Base-by-base conservation (phyloP, 1,140 invertebrate species). In the Harpegnathos saltator region DNA sequence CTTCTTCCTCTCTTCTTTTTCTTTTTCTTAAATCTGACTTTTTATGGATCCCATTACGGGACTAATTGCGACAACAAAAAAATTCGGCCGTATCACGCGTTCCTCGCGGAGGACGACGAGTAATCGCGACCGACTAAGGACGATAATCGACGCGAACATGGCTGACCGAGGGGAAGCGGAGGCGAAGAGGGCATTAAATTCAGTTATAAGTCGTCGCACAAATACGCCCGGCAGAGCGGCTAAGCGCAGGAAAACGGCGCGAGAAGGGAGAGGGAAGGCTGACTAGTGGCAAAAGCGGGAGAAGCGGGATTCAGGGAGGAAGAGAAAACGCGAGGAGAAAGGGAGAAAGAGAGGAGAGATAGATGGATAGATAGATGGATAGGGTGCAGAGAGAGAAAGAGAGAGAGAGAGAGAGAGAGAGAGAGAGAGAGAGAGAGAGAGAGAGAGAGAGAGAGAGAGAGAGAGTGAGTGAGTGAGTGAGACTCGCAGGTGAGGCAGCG, bases 161-260 rank as follows among this genome's bases (percentile, higher is more conserved):
- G 11, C 38, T 44, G 38, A 44, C 38, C 19, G 54, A 9, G 54
- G n/a, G 19, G n/a, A 7, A 19, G 29, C 9, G 54, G n/a, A n/a
- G 4, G 4, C 19, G n/a, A 7, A 29, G n/a, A 69, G 52, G 33
- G 33, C 52, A 19, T 71, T 69, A 80, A 71, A 80, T 80, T 80
- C 54, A 44, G 22, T 80, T 59, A 80, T 71, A 80, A 80, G 69
- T 80, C 19, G 65, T 56, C 75, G 24, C 54, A 44, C 63, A 69
- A 80, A 80, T 80, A 58, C 15, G 12, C 50, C 17, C 50, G 54
- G 2, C 26, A 24, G 66, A 63, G 54, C 7, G 7, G 9, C 38
- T 44, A 61, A 56, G 59, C 61, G 58, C 14, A 83, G 85, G 75
- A 81, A 84, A 81, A 72, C 50, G 56, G 74, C 38, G 50, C n/a